Percentiles rank a stretch among this genome's conserved stretches.
phyloP scores from a whole-genome alignment of 2,888 invertebrate species.

The Mycalesis mineus region DNA sequence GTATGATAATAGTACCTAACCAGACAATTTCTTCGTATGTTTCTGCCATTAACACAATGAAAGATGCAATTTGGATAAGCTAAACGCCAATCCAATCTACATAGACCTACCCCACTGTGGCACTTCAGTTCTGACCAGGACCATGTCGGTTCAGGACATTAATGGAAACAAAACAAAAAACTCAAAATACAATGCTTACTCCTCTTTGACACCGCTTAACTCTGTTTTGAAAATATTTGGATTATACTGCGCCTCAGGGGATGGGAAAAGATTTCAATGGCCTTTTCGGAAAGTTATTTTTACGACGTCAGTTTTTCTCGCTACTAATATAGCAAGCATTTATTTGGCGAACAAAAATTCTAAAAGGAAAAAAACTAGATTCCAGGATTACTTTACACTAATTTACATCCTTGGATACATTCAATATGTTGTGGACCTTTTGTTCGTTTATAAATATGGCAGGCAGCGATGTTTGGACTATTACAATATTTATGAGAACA shows the following conservation, averaged over 20 bases:
- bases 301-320: neutral
- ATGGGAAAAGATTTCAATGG: constrained; percentile 8
- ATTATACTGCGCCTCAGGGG: constrained; percentile 16
- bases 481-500: constrained; percentile 22
- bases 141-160: constrained; percentile 7
- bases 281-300: constrained; percentile 6
- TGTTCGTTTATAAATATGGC: constrained; percentile 29
- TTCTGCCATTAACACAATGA: constrained; percentile 1
- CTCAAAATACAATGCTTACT: constrained; percentile 10
- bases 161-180: neutral
- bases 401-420: constrained; percentile 22
- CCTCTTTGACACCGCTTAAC: constrained; percentile 7
- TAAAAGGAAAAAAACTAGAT: neutral
- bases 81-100: neutral
- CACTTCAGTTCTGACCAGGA: neutral
- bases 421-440: constrained; percentile 24
- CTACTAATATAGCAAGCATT: constrained; percentile 2
- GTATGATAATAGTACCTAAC: no score
- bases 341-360: constrained; percentile 8
- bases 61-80: constrained; percentile 1
- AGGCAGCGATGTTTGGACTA: constrained; percentile 22
- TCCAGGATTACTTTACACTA: constrained; percentile 19
- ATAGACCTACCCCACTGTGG: neutral
- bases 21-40: neutral
- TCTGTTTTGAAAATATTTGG: constrained; percentile 15